phyloP scores from a whole-genome alignment of 2,113 vertebrate genomes.

The Plestiodon gilberti region DNA sequence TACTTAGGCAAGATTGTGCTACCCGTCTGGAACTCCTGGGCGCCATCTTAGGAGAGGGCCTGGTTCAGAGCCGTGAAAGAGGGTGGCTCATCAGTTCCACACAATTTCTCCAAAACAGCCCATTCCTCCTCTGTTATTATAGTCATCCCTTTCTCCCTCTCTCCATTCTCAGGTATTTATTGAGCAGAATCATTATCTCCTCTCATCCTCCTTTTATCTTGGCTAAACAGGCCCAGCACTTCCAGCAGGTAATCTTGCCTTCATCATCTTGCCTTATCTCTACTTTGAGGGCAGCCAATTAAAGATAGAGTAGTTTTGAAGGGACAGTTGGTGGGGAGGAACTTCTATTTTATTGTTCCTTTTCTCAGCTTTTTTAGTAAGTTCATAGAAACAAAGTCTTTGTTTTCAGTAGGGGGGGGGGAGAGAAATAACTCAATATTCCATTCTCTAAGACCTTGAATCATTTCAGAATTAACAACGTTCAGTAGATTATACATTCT shows the following conservation, averaged over 20 bases:
- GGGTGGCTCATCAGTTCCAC: neutral
- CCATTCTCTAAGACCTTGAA: neutral
- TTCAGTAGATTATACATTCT: neutral
- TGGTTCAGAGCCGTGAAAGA: too few species aligned
- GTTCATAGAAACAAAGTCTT: neutral
- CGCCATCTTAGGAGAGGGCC: too few species aligned
- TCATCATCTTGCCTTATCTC: neutral
- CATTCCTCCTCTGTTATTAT: neutral
- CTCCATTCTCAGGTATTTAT: neutral
- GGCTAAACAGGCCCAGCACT: constrained; percentile 3
- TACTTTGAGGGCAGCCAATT: constrained; percentile 2
- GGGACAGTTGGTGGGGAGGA: neutral
- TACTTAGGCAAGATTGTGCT: too few species aligned
- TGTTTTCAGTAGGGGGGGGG: neutral
- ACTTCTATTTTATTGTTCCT: neutral
- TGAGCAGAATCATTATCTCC: neutral
- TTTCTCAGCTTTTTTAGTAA: neutral
- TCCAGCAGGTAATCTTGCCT: neutral
- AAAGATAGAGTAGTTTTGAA: neutral
- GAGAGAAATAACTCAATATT: neutral
- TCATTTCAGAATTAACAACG: neutral
- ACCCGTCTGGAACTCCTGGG: neutral
- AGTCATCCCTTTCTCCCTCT: neutral
- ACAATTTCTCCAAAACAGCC: too few species aligned
- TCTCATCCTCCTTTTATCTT: constrained; percentile 15